Conservation (phyloP, 2,888 invertebrate species). For the Griposia aprilina region DNA sequence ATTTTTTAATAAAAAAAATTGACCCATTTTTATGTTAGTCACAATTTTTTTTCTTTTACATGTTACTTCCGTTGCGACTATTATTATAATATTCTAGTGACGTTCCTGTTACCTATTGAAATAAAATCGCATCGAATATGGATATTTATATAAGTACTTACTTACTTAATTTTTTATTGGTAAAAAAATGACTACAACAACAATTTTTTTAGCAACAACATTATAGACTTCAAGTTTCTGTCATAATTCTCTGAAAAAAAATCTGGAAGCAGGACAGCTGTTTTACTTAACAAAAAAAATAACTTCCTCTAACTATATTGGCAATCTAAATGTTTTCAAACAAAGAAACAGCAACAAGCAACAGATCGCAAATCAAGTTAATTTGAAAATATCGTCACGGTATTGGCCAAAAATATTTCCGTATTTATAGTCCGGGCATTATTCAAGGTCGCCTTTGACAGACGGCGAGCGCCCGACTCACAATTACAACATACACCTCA, state of each 20-base stretch:
- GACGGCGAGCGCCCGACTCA: conserved; percentile 79
- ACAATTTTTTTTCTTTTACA: neutral
- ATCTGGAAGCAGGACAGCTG: conserved; percentile 61
- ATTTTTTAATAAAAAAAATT: too few species aligned
- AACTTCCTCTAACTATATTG: conserved; percentile 50
- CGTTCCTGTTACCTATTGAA: neutral
- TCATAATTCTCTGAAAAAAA: conserved; percentile 29
- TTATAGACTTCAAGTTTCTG: conserved; percentile 63
- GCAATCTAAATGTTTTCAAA: conserved; percentile 66
- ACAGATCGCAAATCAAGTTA: conserved; percentile 76
- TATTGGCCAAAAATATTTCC: conserved; percentile 87
- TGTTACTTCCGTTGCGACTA: neutral
- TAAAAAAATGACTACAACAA: conserved; percentile 12
- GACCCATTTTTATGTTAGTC: neutral
- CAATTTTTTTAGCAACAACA: conserved; percentile 60
- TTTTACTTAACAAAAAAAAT: conserved; percentile 37
- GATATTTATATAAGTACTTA: neutral
- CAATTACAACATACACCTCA: conserved; percentile 79
- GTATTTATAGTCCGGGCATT: conserved; percentile 86
- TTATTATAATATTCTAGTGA: neutral
- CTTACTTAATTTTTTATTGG: neutral
- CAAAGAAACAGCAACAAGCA: conserved; percentile 68
- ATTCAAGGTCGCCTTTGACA: conserved; percentile 88
- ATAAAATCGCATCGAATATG: neutral
- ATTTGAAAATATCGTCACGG: conserved; percentile 77